These are phyloP conservation scores for Trissoscelio sp. DNA, from an alignment of 2,888 invertebrate genomes.

Conservation along the genomic window DNA sequence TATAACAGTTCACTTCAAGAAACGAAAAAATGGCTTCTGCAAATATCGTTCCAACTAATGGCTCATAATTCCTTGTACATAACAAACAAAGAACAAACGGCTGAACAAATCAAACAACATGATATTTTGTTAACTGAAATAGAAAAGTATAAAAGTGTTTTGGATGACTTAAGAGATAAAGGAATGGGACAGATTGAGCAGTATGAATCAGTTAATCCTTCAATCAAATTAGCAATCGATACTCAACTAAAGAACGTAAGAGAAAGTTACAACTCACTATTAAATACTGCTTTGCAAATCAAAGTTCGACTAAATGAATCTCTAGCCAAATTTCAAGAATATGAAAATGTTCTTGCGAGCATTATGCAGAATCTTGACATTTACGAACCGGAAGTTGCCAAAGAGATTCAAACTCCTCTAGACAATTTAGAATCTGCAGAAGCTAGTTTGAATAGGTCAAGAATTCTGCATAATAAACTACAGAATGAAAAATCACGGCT, in stretches of 20 bases:
- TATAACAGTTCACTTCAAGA: conserved; percentile 96
- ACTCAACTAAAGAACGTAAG: conserved; percentile 95
- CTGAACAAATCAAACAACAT: conserved; percentile 95
- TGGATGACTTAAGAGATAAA: conserved; percentile 92
- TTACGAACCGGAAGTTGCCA: conserved; percentile 90
- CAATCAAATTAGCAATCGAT: conserved; percentile 91
- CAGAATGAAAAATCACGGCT: conserved; percentile 94
- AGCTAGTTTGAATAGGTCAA: conserved; percentile 89
- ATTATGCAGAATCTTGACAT: conserved; percentile 92
- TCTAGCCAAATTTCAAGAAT: conserved; percentile 95
- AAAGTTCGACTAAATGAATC: conserved; percentile 94
- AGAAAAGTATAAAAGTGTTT: conserved; percentile 90
- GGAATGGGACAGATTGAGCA: conserved; percentile 93
- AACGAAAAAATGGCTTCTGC: conserved; percentile 97
- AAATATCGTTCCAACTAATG: conserved; percentile 97
- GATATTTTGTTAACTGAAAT: conserved; percentile 90
- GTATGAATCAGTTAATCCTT: conserved; percentile 89
- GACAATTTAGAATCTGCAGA: conserved; percentile 90
- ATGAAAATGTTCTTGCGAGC: conserved; percentile 94
- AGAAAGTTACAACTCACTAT: conserved; percentile 95
- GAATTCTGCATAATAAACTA: conserved; percentile 92
- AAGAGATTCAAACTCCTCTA: conserved; percentile 90
- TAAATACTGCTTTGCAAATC: conserved; percentile 95
- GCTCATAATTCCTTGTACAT: conserved; percentile 97
- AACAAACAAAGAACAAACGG: conserved; percentile 94